Conservation (phyloP, 2,797 vertebrate species). For the Anguilla anguilla region DNA sequence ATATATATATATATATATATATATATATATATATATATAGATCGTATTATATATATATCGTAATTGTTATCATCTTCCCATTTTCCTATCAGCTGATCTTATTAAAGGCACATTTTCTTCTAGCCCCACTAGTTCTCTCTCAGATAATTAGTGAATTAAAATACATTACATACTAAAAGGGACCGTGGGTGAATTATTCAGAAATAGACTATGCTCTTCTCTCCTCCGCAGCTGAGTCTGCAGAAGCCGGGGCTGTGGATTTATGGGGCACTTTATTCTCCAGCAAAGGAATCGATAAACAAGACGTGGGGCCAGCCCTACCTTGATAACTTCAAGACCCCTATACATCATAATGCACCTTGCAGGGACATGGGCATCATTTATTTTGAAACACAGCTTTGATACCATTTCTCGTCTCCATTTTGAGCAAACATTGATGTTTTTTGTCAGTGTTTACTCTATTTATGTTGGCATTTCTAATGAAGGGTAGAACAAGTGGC, state of each 20-base stretch:
- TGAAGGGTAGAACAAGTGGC: not conserved
- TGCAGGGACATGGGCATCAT: constrained; percentile 51
- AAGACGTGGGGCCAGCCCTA: constrained; percentile 60
- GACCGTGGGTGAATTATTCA: constrained; percentile 46
- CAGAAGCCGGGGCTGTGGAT: constrained; percentile 58
- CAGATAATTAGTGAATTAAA: constrained; percentile 61
- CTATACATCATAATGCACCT: constrained; percentile 59
- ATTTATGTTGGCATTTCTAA: not conserved
- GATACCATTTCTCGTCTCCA: constrained; percentile 26
- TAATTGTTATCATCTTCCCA: constrained; percentile 39
- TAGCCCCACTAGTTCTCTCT: constrained; percentile 37
- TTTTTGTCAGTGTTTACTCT: constrained; percentile 14
- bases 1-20: not conserved
- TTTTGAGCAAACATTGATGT: constrained; percentile 9
- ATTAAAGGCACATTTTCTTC: constrained; percentile 52
- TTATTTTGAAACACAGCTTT: constrained; percentile 38
- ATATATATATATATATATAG: not conserved
- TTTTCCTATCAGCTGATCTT: constrained; percentile 47
- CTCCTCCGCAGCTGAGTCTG: constrained; percentile 50
- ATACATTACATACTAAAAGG: constrained; percentile 50
- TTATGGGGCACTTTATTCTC: constrained; percentile 65
- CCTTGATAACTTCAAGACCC: constrained; percentile 60
- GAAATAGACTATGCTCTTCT: constrained; percentile 21
- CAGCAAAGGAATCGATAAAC: constrained; percentile 62
- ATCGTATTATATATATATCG: not conserved